Evolutionary conservation across 53 echinoderm and acorn worm genomes (phyloP).

Genomic region (Pentamera pediparva): DNA sequence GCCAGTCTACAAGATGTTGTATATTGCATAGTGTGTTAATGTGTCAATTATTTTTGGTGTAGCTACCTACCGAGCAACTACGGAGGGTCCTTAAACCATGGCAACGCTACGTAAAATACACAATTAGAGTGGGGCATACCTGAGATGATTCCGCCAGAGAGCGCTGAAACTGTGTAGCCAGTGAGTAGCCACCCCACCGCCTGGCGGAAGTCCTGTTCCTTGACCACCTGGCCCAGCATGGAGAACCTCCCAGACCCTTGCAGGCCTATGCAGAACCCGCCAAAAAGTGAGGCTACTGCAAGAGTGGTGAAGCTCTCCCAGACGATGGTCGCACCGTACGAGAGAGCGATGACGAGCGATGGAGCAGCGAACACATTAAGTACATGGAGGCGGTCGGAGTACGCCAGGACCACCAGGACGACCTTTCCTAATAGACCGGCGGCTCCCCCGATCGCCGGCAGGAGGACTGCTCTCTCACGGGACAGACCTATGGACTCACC

Average conservation of each 20-base stretch:
- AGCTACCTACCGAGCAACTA: no score
- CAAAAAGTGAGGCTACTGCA: not conserved
- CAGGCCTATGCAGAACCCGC: conserved; percentile 14
- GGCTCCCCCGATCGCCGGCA: not conserved
- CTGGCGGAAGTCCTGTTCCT: not conserved
- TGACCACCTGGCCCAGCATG: not conserved
- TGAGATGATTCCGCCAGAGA: conserved; percentile 1
- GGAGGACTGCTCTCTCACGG: not conserved
- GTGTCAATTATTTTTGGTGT: no score
- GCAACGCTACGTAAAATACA: not conserved
- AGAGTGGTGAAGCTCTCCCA: not conserved
- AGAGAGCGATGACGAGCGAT: not conserved
- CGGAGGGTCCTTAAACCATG: no score
- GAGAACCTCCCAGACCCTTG: conserved; percentile 6
- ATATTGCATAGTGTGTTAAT: no score
- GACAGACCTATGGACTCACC: not conserved
- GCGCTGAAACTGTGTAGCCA: conserved; percentile 10
- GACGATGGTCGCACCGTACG: not conserved
- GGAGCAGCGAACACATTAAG: not conserved
- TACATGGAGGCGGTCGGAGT: not conserved
- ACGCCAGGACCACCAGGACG: not conserved
- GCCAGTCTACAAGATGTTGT: no score
- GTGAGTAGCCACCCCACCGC: not conserved
- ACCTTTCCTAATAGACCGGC: conserved; percentile 4
- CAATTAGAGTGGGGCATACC: no score